These are phyloP conservation scores for Acrobasis consociella DNA, from an alignment of 2,888 invertebrate species.

Conservation along the genomic window DNA sequence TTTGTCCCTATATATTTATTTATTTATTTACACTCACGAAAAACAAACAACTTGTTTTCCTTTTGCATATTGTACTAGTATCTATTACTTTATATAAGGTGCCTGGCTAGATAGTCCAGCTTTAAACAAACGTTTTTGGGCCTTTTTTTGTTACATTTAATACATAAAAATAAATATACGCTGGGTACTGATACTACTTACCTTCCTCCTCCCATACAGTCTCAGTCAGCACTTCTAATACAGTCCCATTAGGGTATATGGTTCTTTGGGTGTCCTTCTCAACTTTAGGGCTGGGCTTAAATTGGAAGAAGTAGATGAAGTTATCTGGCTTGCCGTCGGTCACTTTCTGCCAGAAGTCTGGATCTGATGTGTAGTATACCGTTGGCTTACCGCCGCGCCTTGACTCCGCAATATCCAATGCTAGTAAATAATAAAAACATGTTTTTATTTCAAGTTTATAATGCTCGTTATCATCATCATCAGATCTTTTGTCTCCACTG, in stretches of 20 bases:
- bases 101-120: too few species aligned
- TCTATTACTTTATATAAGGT: too few species aligned
- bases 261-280: conserved; percentile 48
- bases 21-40: too few species aligned
- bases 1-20: too few species aligned
- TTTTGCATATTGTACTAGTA: too few species aligned
- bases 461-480: too few species aligned
- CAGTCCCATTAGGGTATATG: conserved; percentile 55
- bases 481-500: too few species aligned
- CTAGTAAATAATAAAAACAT: background rate
- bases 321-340: conserved; percentile 32
- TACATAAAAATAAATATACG: too few species aligned
- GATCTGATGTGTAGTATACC: conserved; percentile 31
- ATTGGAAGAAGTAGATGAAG: conserved; percentile 45
- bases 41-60: too few species aligned
- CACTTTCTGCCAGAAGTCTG: conserved; percentile 38
- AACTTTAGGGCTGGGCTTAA: conserved; percentile 41
- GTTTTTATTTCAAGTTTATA: background rate
- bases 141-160: too few species aligned
- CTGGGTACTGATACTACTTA: conserved; percentile 20
- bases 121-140: too few species aligned
- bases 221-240: conserved; percentile 47
- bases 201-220: conserved; percentile 32
- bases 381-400: conserved; percentile 24
- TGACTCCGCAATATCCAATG: background rate